These are phyloP conservation scores for Melanocharis versteri DNA, from an alignment of 2,113 vertebrate genomes.

Conservation along the genomic window DNA sequence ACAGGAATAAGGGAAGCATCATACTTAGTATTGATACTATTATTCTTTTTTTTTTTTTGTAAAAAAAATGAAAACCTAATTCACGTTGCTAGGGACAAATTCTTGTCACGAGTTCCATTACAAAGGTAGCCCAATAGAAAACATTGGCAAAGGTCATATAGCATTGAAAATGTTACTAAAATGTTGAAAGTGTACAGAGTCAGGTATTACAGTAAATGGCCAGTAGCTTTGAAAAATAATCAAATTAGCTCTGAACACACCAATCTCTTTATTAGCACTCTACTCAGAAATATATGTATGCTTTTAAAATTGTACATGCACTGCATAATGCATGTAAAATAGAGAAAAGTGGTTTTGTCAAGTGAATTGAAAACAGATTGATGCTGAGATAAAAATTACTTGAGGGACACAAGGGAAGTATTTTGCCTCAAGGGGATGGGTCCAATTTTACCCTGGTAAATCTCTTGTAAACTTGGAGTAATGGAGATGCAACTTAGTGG, in stretches of 20 bases:
- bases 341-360: not conserved
- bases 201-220: not conserved
- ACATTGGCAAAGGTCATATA: not conserved
- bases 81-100: not conserved
- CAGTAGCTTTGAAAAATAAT: not conserved
- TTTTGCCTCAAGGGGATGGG: not conserved
- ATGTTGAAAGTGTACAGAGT: not conserved
- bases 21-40: not conserved
- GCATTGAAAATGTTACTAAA: not conserved
- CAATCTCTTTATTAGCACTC: not conserved
- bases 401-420: not conserved
- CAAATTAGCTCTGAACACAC: not conserved
- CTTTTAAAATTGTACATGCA: not conserved
- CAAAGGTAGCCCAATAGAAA: not conserved
- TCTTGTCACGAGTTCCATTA: not conserved
- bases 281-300: not conserved
- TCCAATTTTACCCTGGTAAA: not conserved
- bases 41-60: not conserved
- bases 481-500: not conserved
- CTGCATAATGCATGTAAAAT: not conserved
- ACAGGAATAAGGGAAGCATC: not conserved
- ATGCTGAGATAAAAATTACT: not conserved
- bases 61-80: not conserved
- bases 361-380: not conserved
- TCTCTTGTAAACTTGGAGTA: not conserved